These are phyloP conservation scores for Pelusios castaneus DNA, from an alignment of 2,113 vertebrate genomes.

Conservation along the genomic window DNA sequence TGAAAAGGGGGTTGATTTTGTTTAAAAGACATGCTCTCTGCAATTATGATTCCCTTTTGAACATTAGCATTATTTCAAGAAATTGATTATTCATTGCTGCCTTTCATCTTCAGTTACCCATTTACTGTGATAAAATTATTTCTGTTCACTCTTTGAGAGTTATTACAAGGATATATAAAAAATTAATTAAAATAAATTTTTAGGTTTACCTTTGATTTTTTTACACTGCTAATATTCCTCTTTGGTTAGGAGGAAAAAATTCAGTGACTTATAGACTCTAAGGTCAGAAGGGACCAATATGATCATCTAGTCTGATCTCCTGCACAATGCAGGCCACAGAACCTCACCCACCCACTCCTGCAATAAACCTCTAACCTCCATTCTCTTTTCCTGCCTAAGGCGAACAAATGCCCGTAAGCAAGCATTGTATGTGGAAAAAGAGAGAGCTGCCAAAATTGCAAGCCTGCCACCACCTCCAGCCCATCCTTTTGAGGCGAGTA, in stretches of 20 bases:
- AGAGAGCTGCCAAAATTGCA: slow-evolving; percentile 86
- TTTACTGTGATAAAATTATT: background rate
- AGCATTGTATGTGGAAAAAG: slow-evolving; percentile 87
- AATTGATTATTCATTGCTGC: background rate
- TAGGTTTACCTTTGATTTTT: background rate
- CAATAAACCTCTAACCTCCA: background rate
- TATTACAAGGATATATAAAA: background rate
- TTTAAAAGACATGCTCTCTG: background rate
- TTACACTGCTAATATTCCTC: background rate
- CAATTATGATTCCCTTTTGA: background rate
- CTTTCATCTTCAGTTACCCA: slow-evolving; percentile 1
- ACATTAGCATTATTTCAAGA: background rate
- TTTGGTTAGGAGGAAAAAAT: background rate
- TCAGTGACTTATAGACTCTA: too few relatives aligned
- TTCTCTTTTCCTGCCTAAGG: slow-evolving; percentile 69
- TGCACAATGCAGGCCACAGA: too few relatives aligned
- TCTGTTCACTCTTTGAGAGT: background rate
- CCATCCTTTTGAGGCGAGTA: slow-evolving; percentile 82
- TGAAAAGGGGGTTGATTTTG: background rate
- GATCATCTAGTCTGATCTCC: too few relatives aligned
- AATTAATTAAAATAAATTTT: background rate
- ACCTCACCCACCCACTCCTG: too few relatives aligned
- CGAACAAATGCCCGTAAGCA: slow-evolving; percentile 82
- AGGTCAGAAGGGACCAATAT: too few relatives aligned
- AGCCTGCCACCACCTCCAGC: slow-evolving; percentile 84